Conservation (phyloP, 2,797 vertebrate species). For the Tapirus indicus region DNA sequence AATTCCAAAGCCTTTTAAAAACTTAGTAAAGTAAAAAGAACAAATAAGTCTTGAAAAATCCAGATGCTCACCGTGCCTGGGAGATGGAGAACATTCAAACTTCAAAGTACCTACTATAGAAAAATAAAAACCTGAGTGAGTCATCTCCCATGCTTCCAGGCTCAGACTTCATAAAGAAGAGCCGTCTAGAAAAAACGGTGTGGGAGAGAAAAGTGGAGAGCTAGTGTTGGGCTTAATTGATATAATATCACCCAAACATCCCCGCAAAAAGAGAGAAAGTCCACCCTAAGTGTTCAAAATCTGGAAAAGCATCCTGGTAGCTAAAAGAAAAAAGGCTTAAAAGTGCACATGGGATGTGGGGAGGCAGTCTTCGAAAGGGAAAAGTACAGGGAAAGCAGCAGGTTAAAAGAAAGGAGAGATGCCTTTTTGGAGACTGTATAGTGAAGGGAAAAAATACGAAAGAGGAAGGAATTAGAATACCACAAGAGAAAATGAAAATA, state of each 20-base stretch:
- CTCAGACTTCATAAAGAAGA: not conserved
- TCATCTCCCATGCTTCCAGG: not conserved
- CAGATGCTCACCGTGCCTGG: not conserved
- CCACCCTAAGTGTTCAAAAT: not conserved
- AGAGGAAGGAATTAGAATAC: not conserved
- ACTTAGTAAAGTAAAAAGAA: not conserved
- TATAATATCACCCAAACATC: not conserved
- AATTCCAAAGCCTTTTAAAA: not conserved
- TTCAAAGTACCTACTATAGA: not conserved
- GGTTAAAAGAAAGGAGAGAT: not conserved
- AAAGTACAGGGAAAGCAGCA: not conserved
- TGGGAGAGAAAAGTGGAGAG: not conserved
- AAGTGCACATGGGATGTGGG: not conserved
- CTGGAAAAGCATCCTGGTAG: not conserved
- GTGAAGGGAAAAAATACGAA: not conserved
- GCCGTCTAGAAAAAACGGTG: not conserved
- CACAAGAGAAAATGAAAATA: not conserved
- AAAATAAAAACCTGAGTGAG: not conserved
- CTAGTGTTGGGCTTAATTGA: not conserved
- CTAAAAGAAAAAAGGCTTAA: not conserved
- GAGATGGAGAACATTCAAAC: not conserved
- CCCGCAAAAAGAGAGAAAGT: not conserved
- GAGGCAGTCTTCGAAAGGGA: not conserved
- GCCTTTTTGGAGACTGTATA: not conserved
- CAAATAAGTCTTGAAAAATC: not conserved